Percentiles rank a stretch among this genome's conserved stretches.
phyloP scores from a whole-genome alignment of 2,888 invertebrate genomes.

The Caenorhabditis angaria region DNA sequence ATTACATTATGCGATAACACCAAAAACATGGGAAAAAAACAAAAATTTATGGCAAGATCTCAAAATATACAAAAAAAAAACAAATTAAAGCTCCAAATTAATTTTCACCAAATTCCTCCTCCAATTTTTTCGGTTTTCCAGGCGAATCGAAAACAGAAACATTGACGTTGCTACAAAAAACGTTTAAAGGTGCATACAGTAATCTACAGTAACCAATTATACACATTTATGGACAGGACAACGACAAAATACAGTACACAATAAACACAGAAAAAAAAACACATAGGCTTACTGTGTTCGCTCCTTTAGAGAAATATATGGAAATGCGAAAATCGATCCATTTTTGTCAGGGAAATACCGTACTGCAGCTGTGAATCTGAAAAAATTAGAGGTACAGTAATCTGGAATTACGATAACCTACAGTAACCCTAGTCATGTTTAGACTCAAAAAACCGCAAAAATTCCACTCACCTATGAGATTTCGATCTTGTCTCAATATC shows the following conservation, averaged over 20 bases:
- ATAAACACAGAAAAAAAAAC: not conserved
- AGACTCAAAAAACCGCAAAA: too few relatives aligned
- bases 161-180: slow-evolving; percentile 1
- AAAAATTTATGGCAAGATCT: not conserved
- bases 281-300: slow-evolving; percentile 33
- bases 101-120: not conserved
- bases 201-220: not conserved
- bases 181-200: not conserved
- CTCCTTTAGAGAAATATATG: slow-evolving; percentile 56
- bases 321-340: slow-evolving; percentile 57
- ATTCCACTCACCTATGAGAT: slow-evolving; percentile 52
- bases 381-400: too few relatives aligned
- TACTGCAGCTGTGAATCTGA: slow-evolving; percentile 57
- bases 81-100: not conserved
- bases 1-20: not conserved
- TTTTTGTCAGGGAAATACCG: slow-evolving; percentile 58
- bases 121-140: not conserved
- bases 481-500: slow-evolving; percentile 62
- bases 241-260: not conserved
- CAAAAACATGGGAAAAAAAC: not conserved
- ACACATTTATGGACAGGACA: slow-evolving; percentile 9
- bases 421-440: too few relatives aligned
- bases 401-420: too few relatives aligned
- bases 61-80: not conserved
- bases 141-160: slow-evolving; percentile 4